Base-by-base conservation (phyloP, 2,797 vertebrate species). In the Bovichtus diacanthus region DNA sequence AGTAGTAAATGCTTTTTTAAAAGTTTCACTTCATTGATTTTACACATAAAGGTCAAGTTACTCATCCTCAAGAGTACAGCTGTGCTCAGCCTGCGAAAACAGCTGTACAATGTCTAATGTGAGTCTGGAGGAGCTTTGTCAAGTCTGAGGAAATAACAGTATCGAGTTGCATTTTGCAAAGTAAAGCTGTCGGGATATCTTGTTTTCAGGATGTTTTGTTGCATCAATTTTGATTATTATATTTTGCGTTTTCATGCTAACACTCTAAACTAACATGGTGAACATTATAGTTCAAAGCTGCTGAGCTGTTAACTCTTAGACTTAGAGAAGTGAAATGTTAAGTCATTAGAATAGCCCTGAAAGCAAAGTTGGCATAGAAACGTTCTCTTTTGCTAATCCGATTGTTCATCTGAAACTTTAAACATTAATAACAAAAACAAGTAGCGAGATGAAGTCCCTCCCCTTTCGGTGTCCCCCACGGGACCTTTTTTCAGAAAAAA, bases 21-120 rank as follows among this genome's bases (percentile, higher is more conserved):
- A 62, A 61, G 53, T 46, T 71, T 54, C 68, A 43, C 44, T 72
- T 38, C 25, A 47, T 23, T 59, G 23, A 41, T 49, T 80, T 58
- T 54, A 62, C 44, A 46, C 9, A 43, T 53, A 62, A 75, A 70
- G 36, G 49, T 71, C 15, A 51, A 12, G 58, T 21, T 41, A 34
- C 51, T 49, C 27, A n/a, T 70, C n/a, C 16, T 64, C 6, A 74
- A 49, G 9, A 43, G 29, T 38, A 21, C 18, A 1, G 12, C 23
- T 62, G 50, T 1, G 12, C n/a, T 70, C 50, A 19, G 7, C 29
- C 36, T 3, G 15, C 46, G 19, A 16, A 41, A 70, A 31, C 44
- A 53, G n/a, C 21, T 23, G 18, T 6, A 34, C 34, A 19, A 62
- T 39, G 36, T 46, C 11, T 6, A 68, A 21, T 44, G 25, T 13